Conservation (phyloP, 2,797 vertebrate species). For the Xiphophorus birchmanni region DNA sequence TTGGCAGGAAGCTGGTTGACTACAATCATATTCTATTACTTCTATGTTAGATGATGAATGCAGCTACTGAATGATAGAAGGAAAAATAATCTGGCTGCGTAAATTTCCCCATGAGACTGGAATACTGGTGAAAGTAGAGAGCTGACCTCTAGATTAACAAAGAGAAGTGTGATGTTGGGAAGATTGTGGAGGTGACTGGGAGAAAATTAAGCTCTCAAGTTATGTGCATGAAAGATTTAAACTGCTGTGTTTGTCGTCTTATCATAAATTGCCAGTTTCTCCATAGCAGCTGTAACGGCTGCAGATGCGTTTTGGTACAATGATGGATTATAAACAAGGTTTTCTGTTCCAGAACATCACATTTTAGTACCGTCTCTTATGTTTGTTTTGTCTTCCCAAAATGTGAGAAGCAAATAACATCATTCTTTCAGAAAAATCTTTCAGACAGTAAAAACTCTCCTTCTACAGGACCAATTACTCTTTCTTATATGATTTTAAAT, state of each 20-base stretch:
- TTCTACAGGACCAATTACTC: background rate
- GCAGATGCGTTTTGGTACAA: background rate
- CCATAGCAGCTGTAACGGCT: background rate
- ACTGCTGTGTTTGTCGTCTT: background rate
- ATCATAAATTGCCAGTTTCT: background rate
- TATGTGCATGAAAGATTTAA: background rate
- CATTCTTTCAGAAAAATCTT: background rate
- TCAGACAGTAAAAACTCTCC: background rate
- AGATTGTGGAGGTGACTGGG: background rate
- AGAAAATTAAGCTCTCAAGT: background rate
- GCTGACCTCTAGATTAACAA: background rate
- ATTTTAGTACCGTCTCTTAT: background rate
- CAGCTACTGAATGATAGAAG: slow-evolving; percentile 1
- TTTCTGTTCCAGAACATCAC: background rate
- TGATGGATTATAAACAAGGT: slow-evolving; percentile 1
- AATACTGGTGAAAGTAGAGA: background rate
- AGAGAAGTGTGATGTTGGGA: background rate
- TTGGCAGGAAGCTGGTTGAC: background rate
- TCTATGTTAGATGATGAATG: background rate
- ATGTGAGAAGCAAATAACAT: background rate
- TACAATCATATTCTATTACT: slow-evolving; percentile 7
- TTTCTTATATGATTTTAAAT: background rate
- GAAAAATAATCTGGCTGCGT: slow-evolving; percentile 7
- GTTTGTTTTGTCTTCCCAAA: background rate
- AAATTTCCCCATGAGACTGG: background rate